These are phyloP conservation scores for Nesidiocoris tenuis DNA, from an alignment of 2,888 invertebrate genomes.

Conservation along the genomic window DNA sequence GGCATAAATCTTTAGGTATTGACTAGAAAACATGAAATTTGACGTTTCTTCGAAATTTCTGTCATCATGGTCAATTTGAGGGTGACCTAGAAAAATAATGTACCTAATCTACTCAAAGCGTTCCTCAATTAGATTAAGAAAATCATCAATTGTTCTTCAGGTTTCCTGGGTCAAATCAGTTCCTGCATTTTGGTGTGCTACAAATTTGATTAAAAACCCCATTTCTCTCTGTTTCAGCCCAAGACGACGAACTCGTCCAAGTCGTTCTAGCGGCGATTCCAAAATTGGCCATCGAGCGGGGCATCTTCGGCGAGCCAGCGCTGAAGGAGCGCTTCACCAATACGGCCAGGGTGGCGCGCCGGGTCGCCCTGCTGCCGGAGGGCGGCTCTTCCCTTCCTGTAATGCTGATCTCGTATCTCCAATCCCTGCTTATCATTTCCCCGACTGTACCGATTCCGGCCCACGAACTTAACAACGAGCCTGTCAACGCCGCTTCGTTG, in stretches of 20 bases:
- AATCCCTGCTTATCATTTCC: slow-evolving; percentile 77
- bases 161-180: no score
- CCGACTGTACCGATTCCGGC: slow-evolving; percentile 68
- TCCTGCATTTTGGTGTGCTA: no score
- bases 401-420: slow-evolving; percentile 83
- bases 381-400: slow-evolving; percentile 80
- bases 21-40: no score
- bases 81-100: no score
- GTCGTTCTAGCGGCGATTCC: slow-evolving; percentile 78
- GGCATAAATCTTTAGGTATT: no score
- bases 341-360: slow-evolving; percentile 76
- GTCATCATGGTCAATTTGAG: no score
- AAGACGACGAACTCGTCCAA: slow-evolving; percentile 76
- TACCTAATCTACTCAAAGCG: no score
- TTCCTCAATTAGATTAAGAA: no score
- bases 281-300: slow-evolving; percentile 70
- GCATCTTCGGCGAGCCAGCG: slow-evolving; percentile 85
- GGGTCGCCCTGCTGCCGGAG: slow-evolving; percentile 83
- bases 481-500: slow-evolving; percentile 68
- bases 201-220: no score
- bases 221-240: slow-evolving; percentile 56
- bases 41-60: no score
- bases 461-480: slow-evolving; percentile 70
- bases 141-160: no score
- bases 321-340: slow-evolving; percentile 76